Conservation (phyloP, 1,140 invertebrate genomes). For the Globodera rostochiensis region DNA sequence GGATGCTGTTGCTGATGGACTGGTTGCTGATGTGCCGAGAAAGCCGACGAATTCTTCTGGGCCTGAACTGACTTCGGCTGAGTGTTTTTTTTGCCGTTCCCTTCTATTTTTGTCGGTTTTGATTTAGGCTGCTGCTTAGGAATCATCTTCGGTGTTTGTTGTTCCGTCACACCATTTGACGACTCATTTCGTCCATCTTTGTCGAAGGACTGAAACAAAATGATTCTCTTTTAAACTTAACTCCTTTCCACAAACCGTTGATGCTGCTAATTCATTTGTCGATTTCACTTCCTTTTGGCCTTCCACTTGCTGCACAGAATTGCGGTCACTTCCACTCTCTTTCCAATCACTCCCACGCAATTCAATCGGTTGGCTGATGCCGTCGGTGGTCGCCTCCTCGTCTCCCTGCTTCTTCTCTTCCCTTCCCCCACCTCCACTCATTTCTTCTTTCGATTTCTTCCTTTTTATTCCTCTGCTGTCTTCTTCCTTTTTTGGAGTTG, state of each 20-base stretch:
- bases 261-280: not conserved
- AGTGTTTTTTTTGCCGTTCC: not conserved
- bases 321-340: not conserved
- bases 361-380: not conserved
- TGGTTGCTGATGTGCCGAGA: not conserved
- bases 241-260: not conserved
- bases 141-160: not conserved
- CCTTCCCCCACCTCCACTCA: not conserved
- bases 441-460: not conserved
- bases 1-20: not conserved
- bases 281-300: not conserved
- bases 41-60: too few relatives aligned
- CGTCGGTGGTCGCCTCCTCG: not conserved
- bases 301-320: not conserved
- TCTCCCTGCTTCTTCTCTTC: not conserved
- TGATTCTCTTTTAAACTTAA: not conserved
- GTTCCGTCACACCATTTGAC: not conserved
- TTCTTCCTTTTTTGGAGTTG: not conserved
- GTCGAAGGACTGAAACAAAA: not conserved
- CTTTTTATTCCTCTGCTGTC: not conserved
- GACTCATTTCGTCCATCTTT: not conserved
- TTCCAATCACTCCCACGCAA: not conserved
- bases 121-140: not conserved
- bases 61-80: not conserved
- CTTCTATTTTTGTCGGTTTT: not conserved